phyloP scores from a whole-genome alignment of 2,888 invertebrate species.

The Polydrusus pterygomalis region DNA sequence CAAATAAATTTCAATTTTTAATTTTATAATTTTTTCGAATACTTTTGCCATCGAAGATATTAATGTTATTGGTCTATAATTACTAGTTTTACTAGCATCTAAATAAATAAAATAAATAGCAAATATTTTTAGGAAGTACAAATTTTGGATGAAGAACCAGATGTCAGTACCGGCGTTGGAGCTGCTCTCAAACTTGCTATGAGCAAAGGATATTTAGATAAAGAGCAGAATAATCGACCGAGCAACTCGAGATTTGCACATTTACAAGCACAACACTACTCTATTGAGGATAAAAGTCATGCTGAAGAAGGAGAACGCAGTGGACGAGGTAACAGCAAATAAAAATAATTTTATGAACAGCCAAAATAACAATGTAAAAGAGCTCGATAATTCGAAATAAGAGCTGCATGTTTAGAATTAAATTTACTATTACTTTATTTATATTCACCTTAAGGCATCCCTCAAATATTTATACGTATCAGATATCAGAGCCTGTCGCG shows the following conservation, averaged over 20 bases:
- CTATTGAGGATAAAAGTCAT: constrained; percentile 85
- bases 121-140: constrained; percentile 73
- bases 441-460: no score
- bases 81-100: no score
- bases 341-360: background rate
- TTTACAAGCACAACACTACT: constrained; percentile 86
- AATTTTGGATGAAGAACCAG: constrained; percentile 93
- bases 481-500: no score
- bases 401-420: no score
- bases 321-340: constrained; percentile 46
- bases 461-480: no score
- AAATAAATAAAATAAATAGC: background rate
- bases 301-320: constrained; percentile 84
- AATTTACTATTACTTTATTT: no score
- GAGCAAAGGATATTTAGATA: constrained; percentile 93
- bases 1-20: no score
- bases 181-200: constrained; percentile 93
- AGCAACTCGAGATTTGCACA: constrained; percentile 84
- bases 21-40: no score
- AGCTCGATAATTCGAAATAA: no score
- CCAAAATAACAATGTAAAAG: no score
- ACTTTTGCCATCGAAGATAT: no score
- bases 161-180: constrained; percentile 91
- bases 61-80: no score
- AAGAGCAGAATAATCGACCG: constrained; percentile 83